Evolutionary conservation across 2,888 invertebrate species (phyloP).

Genomic region (Yponomeuta plumbellus): DNA sequence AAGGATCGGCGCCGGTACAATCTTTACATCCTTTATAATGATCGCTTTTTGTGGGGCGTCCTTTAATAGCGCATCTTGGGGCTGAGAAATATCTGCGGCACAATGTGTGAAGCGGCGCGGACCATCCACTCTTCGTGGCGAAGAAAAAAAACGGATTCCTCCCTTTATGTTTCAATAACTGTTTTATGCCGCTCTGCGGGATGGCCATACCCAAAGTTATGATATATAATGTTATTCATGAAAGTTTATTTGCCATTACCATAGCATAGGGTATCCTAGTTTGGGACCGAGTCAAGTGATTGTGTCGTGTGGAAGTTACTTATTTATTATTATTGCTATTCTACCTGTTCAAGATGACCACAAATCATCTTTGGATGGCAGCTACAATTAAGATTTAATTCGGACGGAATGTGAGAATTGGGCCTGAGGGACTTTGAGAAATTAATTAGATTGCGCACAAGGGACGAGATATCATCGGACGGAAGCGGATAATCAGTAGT

Average conservation of each 20-base stretch:
- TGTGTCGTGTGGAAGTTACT: too few species aligned
- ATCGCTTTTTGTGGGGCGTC: constrained; percentile 65
- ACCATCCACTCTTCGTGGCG: background rate
- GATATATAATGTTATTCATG: background rate
- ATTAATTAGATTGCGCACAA: too few species aligned
- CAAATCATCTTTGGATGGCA: background rate
- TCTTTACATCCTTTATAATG: constrained; percentile 72
- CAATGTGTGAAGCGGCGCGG: constrained; percentile 31
- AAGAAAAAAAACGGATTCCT: constrained; percentile 6
- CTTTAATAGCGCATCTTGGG: constrained; percentile 52
- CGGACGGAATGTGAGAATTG: background rate
- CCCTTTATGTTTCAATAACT: constrained; percentile 16
- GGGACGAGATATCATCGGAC: constrained; percentile 37
- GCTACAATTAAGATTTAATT: background rate
- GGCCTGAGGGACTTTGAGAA: too few species aligned
- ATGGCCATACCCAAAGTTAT: background rate
- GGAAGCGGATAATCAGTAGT: constrained; percentile 23
- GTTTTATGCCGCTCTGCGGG: constrained; percentile 24
- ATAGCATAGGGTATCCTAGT: too few species aligned
- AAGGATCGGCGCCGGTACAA: constrained; percentile 64
- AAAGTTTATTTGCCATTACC: background rate
- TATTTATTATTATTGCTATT: too few species aligned
- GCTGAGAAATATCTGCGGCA: constrained; percentile 47
- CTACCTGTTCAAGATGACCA: background rate
- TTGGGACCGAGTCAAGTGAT: too few species aligned